Evolutionary conservation across 2,888 invertebrate species (phyloP).

Genomic region (Campoplex capitator): DNA sequence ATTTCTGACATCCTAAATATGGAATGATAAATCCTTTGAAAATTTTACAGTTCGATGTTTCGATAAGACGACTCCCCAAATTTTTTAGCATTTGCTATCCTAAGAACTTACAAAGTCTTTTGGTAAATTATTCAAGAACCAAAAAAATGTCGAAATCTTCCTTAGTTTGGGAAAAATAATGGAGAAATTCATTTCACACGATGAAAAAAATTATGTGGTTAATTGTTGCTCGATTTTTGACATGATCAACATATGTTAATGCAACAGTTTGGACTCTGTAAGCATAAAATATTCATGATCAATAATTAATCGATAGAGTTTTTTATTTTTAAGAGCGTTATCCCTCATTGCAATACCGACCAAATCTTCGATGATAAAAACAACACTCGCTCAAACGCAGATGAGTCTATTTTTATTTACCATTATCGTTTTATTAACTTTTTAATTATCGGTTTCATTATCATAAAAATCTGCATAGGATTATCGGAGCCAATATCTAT

Average conservation of each 20-base stretch:
- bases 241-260: background rate
- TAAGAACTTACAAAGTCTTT: no score
- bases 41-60: no score
- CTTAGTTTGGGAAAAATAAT: no score
- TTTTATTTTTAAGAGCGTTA: background rate
- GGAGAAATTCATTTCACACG: no score
- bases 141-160: no score
- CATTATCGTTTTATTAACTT: background rate
- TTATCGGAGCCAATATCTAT: background rate
- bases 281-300: background rate
- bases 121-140: no score
- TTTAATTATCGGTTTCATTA: background rate
- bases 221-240: background rate
- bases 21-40: no score
- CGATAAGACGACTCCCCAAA: no score
- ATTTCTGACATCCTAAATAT: no score
- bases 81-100: no score
- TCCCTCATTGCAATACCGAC: no score
- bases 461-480: background rate
- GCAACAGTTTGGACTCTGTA: background rate
- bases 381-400: background rate
- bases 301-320: background rate
- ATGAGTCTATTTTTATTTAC: background rate
- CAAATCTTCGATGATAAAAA: background rate
- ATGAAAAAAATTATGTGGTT: background rate